phyloP scores from a whole-genome alignment of 2,888 invertebrate species.

The Lucinisca nassula region DNA sequence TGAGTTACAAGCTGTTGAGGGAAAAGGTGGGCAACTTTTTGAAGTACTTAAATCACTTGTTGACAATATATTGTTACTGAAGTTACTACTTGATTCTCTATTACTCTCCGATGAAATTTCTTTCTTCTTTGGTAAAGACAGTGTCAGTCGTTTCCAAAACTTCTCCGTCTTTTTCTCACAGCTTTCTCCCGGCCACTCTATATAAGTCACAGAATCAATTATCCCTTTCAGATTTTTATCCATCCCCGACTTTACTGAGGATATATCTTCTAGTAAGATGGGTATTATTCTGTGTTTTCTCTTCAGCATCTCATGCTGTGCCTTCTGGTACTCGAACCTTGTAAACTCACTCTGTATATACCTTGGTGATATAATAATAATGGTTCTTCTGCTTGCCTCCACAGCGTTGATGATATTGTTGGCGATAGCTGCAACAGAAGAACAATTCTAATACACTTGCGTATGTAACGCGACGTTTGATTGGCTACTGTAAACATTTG shows the following conservation, averaged over 20 bases:
- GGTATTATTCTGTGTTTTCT: constrained; percentile 82
- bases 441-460: not conserved
- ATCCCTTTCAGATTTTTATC: constrained; percentile 77
- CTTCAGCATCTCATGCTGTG: constrained; percentile 82
- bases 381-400: constrained; percentile 79
- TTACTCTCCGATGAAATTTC: not conserved
- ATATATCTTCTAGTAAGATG: constrained; percentile 77
- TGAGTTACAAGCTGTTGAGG: not conserved
- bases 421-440: constrained; percentile 75
- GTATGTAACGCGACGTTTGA: no score
- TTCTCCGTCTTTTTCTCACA: constrained; percentile 63
- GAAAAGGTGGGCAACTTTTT: not conserved
- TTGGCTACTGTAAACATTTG: no score
- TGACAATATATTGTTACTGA: not conserved
- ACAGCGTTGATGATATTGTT: constrained; percentile 82
- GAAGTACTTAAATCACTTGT: not conserved
- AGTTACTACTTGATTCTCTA: not conserved
- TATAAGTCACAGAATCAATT: constrained; percentile 77
- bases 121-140: constrained; percentile 80
- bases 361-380: constrained; percentile 77
- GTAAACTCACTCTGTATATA: constrained; percentile 81
- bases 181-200: constrained; percentile 73
- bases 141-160: constrained; percentile 79
- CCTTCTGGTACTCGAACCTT: constrained; percentile 81
- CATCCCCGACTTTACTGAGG: constrained; percentile 53